phyloP scores from a whole-genome alignment of 2,113 vertebrate genomes.

The Corvus hawaiiensis region DNA sequence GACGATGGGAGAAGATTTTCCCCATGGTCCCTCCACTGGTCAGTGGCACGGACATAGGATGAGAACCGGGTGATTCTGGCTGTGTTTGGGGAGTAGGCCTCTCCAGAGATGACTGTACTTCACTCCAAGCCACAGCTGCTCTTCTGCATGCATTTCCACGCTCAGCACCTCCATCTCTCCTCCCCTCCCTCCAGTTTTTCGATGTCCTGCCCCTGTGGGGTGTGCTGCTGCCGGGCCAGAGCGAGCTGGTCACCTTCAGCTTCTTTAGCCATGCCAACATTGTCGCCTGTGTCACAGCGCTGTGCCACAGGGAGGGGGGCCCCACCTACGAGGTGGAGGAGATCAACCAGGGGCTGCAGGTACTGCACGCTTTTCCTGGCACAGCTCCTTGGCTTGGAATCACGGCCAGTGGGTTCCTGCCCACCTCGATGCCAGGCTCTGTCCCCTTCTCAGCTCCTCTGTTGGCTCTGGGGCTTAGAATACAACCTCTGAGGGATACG shows the following conservation, averaged over 20 bases:
- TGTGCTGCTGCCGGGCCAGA: conserved; percentile 72
- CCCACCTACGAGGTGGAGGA: conserved; percentile 75
- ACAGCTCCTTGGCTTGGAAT: neutral
- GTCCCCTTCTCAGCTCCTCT: neutral
- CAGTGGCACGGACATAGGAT: neutral
- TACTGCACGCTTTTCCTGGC: neutral
- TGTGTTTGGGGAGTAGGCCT: neutral
- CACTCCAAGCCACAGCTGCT: neutral
- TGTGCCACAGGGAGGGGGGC: conserved; percentile 84
- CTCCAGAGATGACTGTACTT: neutral
- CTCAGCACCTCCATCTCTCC: accelerated
- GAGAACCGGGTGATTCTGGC: neutral
- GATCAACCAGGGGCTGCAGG: conserved; percentile 82
- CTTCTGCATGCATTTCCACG: neutral
- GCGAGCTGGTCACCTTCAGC: conserved; percentile 65
- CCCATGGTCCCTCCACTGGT: neutral
- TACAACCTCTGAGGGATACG: neutral
- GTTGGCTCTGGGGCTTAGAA: neutral
- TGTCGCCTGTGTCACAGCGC: conserved; percentile 54
- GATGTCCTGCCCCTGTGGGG: conserved; percentile 75
- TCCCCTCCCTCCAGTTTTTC: conserved; percentile 77
- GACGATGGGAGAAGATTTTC: neutral
- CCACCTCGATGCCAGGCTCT: neutral
- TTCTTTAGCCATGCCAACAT: conserved; percentile 84
- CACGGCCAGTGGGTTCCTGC: neutral